Evolutionary conservation across 1,140 invertebrate species (phyloP).

Genomic region (Nasonia longicornis): DNA sequence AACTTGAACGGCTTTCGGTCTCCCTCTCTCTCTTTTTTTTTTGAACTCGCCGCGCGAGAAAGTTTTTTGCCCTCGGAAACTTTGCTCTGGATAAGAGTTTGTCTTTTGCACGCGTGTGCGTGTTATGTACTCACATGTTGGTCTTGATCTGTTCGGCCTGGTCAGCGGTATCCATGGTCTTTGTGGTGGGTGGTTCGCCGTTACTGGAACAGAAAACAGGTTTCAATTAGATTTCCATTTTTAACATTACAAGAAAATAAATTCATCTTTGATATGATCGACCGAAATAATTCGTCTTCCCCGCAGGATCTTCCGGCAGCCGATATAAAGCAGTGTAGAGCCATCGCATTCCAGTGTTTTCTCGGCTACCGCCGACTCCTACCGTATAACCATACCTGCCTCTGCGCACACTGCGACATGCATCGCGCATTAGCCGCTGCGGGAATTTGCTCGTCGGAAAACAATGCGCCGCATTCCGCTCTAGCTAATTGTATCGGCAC

Average conservation of each 20-base stretch:
- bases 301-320: neutral
- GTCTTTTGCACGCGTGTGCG: neutral
- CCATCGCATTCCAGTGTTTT: neutral
- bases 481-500: conserved; percentile 10
- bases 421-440: conserved; percentile 21
- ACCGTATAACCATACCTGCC: too few species aligned
- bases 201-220: conserved; percentile 80
- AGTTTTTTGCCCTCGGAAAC: neutral
- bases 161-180: conserved; percentile 94
- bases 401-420: neutral
- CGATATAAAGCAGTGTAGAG: neutral
- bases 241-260: neutral
- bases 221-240: neutral
- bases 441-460: neutral
- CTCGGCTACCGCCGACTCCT: too few species aligned
- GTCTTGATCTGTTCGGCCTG: conserved; percentile 85
- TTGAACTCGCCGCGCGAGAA: neutral
- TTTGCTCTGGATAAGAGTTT: neutral
- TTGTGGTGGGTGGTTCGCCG: conserved; percentile 87
- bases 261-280: too few species aligned
- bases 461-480: neutral
- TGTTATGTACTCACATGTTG: conserved; percentile 81
- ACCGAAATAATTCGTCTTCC: too few species aligned
- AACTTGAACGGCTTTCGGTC: conserved; percentile 32
- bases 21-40: conserved; percentile 23